These are phyloP conservation scores for Bruchidius siliquastri DNA, from an alignment of 2,888 invertebrate species.

Conservation along the genomic window DNA sequence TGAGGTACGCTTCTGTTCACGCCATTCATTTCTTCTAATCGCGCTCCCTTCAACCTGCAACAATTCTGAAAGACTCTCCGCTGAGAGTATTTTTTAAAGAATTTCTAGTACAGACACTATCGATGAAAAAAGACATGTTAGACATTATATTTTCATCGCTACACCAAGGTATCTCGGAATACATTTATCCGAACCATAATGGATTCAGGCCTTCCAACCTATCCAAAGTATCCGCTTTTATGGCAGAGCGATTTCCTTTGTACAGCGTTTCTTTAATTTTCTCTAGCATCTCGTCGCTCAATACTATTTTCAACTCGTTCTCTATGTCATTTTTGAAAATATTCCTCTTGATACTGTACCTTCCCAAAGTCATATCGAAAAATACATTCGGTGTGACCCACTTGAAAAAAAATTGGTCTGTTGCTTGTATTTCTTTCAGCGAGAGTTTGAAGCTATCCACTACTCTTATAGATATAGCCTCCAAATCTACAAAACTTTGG, in stretches of 20 bases:
- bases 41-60: no score
- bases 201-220: slow-evolving; percentile 15
- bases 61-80: no score
- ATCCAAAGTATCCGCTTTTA: slow-evolving; percentile 1
- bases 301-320: slow-evolving; percentile 13
- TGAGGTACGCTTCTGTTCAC: no score
- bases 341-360: slow-evolving; percentile 16
- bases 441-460: slow-evolving; percentile 15
- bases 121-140: no score
- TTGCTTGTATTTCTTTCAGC: slow-evolving; percentile 14
- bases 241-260: not conserved
- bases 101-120: no score
- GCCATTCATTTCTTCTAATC: no score
- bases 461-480: slow-evolving; percentile 18
- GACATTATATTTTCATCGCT: no score
- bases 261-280: slow-evolving; percentile 1
- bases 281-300: slow-evolving; percentile 9
- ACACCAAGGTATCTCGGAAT: no score
- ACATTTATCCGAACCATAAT: not conserved
- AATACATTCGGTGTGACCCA: slow-evolving; percentile 22
- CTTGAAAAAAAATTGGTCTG: slow-evolving; percentile 23
- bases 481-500: slow-evolving; percentile 15
- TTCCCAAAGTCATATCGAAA: slow-evolving; percentile 23
- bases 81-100: no score
- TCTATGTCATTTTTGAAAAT: not conserved